phyloP scores from a whole-genome alignment of 2,888 invertebrate species.

The Hypomecis atomaria region DNA sequence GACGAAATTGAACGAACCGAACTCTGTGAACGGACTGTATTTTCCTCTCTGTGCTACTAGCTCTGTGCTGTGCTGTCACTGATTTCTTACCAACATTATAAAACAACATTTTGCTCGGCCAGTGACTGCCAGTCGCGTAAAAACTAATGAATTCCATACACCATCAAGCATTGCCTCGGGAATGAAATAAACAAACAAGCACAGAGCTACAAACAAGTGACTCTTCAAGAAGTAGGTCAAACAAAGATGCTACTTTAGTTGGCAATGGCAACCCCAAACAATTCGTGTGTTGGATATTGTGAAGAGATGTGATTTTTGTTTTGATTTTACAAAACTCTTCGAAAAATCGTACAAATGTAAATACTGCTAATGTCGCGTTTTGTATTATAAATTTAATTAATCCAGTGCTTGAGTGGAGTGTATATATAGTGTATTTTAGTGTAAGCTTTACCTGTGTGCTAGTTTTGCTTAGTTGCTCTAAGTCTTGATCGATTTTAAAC shows the following conservation, averaged over 20 bases:
- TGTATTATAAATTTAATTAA: conserved; percentile 45
- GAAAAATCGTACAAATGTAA: conserved; percentile 35
- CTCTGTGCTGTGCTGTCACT: no score
- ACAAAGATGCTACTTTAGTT: background rate
- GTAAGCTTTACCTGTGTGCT: conserved; percentile 42
- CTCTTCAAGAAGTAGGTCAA: background rate
- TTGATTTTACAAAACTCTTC: conserved; percentile 57
- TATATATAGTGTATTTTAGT: conserved; percentile 37
- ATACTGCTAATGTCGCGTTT: conserved; percentile 44
- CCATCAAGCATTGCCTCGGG: no score
- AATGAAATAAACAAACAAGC: background rate
- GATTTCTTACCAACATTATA: no score
- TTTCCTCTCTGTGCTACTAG: no score
- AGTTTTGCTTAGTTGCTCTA: conserved; percentile 36
- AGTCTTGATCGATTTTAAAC: conserved; percentile 59
- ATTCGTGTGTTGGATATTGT: conserved; percentile 45
- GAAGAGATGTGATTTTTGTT: conserved; percentile 68
- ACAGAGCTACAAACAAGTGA: no score
- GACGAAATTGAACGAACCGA: no score
- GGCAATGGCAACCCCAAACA: conserved; percentile 32
- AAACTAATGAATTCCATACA: no score
- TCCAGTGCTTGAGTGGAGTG: conserved; percentile 46
- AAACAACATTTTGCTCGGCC: no score
- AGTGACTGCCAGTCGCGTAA: no score
- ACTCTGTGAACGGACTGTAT: no score